These are phyloP conservation scores for Chydorus sphaericus DNA, from an alignment of 2,888 invertebrate genomes.

Conservation along the genomic window DNA sequence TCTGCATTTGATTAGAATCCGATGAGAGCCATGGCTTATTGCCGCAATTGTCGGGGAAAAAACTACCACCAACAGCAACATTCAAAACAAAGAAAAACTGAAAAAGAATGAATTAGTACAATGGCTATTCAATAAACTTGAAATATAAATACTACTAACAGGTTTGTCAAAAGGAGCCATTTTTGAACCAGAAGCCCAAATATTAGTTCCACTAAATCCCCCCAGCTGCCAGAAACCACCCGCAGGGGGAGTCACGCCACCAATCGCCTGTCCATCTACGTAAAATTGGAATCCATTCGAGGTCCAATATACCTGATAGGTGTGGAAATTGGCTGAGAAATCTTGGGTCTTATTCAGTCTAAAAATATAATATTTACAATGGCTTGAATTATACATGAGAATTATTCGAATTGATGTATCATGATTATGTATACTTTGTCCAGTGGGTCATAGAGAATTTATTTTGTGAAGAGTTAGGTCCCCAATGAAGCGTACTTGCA, in stretches of 20 bases:
- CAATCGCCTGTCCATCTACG: conserved; percentile 9
- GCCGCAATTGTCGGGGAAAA: conserved; percentile 23
- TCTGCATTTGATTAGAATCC: conserved; percentile 10
- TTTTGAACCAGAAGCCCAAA: conserved; percentile 13
- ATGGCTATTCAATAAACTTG: too few relatives aligned
- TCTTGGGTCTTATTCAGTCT: too few relatives aligned
- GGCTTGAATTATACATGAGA: too few relatives aligned
- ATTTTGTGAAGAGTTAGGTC: conserved; percentile 24
- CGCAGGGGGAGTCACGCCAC: conserved; percentile 10
- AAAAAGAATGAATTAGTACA: too few relatives aligned
- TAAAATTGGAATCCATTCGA: conserved; percentile 8
- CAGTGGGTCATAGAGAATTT: background rate
- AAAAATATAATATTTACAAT: too few relatives aligned
- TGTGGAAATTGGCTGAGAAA: conserved; percentile 24
- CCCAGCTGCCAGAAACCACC: conserved; percentile 16
- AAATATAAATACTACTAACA: too few relatives aligned
- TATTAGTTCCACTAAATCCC: conserved; percentile 10
- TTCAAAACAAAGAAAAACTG: conserved; percentile 30
- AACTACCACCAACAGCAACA: conserved; percentile 30
- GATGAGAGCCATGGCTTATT: conserved; percentile 20
- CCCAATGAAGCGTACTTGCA: conserved; percentile 31
- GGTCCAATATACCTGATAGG: conserved; percentile 26
- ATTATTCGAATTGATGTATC: too few relatives aligned
- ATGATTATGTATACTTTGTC: background rate
- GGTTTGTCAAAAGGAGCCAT: conserved; percentile 18